These are phyloP conservation scores for Dexiosoma caninum DNA, from an alignment of 2,888 invertebrate genomes.

Conservation along the genomic window DNA sequence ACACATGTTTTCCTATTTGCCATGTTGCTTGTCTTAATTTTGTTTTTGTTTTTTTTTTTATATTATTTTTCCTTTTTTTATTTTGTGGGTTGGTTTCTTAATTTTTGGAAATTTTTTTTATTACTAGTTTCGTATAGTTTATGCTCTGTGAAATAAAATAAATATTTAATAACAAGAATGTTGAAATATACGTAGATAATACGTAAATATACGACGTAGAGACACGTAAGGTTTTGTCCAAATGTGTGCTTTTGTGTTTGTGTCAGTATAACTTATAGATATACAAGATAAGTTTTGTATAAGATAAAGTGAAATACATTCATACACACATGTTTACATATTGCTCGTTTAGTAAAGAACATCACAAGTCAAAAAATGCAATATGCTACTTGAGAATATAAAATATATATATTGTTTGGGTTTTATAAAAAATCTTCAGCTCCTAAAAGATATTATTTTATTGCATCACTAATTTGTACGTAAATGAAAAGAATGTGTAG, in stretches of 20 bases:
- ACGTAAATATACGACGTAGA: background rate
- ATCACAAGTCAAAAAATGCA: no score
- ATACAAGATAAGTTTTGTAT: background rate
- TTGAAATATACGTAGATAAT: background rate
- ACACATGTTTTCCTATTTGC: background rate
- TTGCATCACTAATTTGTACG: no score
- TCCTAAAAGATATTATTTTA: no score
- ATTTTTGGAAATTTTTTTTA: background rate
- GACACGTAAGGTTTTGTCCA: background rate
- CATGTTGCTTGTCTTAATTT: background rate
- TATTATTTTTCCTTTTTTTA: background rate
- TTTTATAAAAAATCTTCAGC: no score
- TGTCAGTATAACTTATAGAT: background rate
- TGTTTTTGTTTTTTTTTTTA: background rate
- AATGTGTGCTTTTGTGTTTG: no score
- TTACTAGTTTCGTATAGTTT: slow-evolving; percentile 23
- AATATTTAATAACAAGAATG: slow-evolving; percentile 50
- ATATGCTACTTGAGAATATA: no score
- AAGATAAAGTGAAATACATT: no score
- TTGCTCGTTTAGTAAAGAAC: background rate
- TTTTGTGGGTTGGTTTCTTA: slow-evolving; percentile 1
- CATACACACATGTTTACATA: background rate
- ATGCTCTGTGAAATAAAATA: slow-evolving; percentile 47
- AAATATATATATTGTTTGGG: no score
- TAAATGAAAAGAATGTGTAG: no score